A percentile compares a stretch with the other conserved stretches of the same genome.
Conservation (phyloP, 2,888 invertebrate genomes). For the Corbicula japonica region DNA sequence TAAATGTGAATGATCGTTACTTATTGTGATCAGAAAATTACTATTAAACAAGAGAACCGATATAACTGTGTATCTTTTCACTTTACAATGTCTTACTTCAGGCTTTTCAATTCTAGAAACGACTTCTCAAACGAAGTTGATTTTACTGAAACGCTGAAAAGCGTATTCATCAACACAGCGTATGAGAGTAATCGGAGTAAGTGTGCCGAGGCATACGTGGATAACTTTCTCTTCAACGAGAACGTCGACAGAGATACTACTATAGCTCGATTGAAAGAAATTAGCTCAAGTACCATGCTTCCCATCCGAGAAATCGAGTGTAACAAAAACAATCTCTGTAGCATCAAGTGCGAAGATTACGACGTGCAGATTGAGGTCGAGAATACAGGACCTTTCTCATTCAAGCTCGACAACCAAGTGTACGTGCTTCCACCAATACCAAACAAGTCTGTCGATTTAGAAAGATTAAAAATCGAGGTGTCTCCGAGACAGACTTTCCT, state of each 20-base stretch:
- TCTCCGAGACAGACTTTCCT: background rate
- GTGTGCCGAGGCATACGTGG: slow-evolving; percentile 10
- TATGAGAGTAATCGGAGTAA: slow-evolving; percentile 11
- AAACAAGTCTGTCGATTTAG: background rate
- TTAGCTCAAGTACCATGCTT: background rate
- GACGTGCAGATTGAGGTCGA: slow-evolving; percentile 9
- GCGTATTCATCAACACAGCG: slow-evolving; percentile 4
- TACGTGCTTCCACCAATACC: slow-evolving; percentile 13
- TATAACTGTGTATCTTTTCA: background rate
- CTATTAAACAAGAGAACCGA: background rate
- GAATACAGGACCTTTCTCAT: slow-evolving; percentile 6
- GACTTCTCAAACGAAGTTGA: background rate
- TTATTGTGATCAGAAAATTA: background rate
- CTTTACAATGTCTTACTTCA: background rate
- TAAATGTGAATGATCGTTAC: slow-evolving; percentile 17
- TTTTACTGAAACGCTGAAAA: slow-evolving; percentile 5
- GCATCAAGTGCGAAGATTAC: slow-evolving; percentile 16
- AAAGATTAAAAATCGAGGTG: background rate
- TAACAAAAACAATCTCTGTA: slow-evolving; percentile 6
- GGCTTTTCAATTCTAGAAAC: background rate
- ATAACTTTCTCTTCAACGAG: slow-evolving; percentile 11
- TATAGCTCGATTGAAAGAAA: slow-evolving; percentile 1
- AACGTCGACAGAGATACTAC: background rate
- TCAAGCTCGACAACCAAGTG: background rate
- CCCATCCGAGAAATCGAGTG: slow-evolving; percentile 16